Evolutionary conservation across 2,888 invertebrate species (phyloP), one percentile per base, ranked within the genome.

Genomic region (Eilema sororculum): DNA sequence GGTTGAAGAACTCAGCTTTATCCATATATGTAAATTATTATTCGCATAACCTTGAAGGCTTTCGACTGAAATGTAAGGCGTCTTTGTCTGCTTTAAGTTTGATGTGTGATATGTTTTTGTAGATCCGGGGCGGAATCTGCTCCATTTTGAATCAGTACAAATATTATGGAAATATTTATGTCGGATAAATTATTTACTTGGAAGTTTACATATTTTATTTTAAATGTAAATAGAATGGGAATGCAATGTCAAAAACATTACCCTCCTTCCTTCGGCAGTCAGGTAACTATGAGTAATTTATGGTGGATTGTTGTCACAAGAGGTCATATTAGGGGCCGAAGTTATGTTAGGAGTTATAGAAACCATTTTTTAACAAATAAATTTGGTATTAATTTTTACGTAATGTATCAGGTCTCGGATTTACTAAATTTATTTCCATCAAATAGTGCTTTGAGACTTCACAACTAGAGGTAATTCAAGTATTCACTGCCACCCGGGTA

Each of bases 21-120:
- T 72, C 81, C 81, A 74, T 85, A 73, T 83, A 82, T 66, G 82
- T 80, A 77, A 79, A 78, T 79, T 81, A 84, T 80, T 78, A 79
- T 79, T 77, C 68, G 71, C 22, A 56, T 60, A 77, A 72, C 82
- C 80, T 84, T 85, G 81, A 77, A 70, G 58, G 68, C 52, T 69
- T 76, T 74, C 70, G 60, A 67, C 77, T 79, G 79, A 82, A 78
- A 79, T 78, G 79, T 78, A 74, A 78, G 75, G 67, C 69, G 52
- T 64, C 65, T 73, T 72, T 65, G 64, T 75, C 64, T 37, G 57
- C 37, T 58, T 37, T 58, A 62, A 61, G 41, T 73, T 72, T 80
- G 75, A 77, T 75, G 62, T 46, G 69, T 65, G 59, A 67, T 57
- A n/a, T 67, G 65, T 79, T 74, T 81, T 72, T 73, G 68, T 73